Evolutionary conservation across 1,140 invertebrate species (phyloP), one percentile per base, ranked within the genome.

Genomic region (Araneus ventricosus): DNA sequence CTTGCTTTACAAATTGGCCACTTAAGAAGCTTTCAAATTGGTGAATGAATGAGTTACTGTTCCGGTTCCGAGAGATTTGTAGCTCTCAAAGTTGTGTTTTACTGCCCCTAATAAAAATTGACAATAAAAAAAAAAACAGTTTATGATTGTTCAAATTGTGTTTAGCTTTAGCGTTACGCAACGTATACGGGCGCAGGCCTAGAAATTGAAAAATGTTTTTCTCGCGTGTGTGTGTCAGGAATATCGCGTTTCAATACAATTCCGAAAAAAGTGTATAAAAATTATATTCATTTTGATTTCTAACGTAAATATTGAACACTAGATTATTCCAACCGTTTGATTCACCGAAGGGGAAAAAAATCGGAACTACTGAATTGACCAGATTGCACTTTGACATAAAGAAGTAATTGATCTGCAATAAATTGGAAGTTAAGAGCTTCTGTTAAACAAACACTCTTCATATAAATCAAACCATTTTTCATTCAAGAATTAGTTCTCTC

Each of bases 251-350:
- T 84, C 37, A 24, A 84, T 80, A 39, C 0, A 22, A 84, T 22
- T 24, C 20, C 75, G 8, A 27, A 75, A 30, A 52, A 84, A 52
- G 30, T 17, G 20, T 41, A 87, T 27, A 63, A 87, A 87, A 52
- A 61, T 24, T 17, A 22, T 63, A 45, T 87, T 37, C 34, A n/a
- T 87, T 30, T n/a, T 3, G 17, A 41, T 90, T 79, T 61, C 34
- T 59, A 79, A 67, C 39, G 59, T 92, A 92, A 92, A 92, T 92
- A 92, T 92, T 79, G 84, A 93, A 93, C 22, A 41, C 2, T 30
- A 61, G 63, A 63, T 86, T 79, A 70, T 80, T 27, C 30, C 67
- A 37, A 37, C 27, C 61, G 41, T 52, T 87, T 86, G 79, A 93
- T 87, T 88, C 84, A 37, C 27, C 59, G 24, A 57, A 52, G 1